Conservation (phyloP, 1,140 invertebrate species). For the Calephelis virginiensis region DNA sequence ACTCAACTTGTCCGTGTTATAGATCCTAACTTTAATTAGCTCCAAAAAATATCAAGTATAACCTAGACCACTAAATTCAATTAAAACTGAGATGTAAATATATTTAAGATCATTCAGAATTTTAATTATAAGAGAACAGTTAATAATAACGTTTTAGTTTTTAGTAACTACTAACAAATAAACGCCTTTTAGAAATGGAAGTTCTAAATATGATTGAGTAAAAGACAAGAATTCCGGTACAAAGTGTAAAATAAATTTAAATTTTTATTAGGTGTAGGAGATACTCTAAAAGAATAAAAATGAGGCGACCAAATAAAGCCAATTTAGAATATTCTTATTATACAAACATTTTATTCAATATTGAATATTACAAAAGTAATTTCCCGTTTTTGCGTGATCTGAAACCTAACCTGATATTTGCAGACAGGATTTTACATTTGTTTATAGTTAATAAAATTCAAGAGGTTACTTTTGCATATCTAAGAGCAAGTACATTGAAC, state of each 20-base stretch:
- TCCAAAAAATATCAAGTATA: too few species aligned
- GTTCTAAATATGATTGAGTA: background rate
- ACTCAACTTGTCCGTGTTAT: too few species aligned
- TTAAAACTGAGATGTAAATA: too few species aligned
- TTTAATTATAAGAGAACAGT: too few species aligned
- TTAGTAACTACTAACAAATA: too few species aligned
- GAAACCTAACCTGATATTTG: constrained; percentile 13
- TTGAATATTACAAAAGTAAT: constrained; percentile 16
- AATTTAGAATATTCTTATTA: constrained; percentile 15
- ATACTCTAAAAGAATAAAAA: constrained; percentile 10
- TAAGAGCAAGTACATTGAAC: background rate
- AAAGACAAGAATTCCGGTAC: constrained; percentile 6
- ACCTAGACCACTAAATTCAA: too few species aligned
- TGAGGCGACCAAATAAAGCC: constrained; percentile 10
- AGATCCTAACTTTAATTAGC: too few species aligned
- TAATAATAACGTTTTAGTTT: too few species aligned
- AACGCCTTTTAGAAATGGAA: too few species aligned
- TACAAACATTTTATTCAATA: constrained; percentile 16
- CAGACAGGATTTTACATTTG: constrained; percentile 6
- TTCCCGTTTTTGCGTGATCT: constrained; percentile 16
- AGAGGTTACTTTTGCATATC: background rate
- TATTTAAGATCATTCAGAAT: too few species aligned
- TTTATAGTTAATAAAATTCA: background rate
- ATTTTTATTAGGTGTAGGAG: constrained; percentile 10
- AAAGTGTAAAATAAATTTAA: constrained; percentile 10